Conservation (phyloP, 2,797 vertebrate genomes). For the Bradypodion ventrale region DNA sequence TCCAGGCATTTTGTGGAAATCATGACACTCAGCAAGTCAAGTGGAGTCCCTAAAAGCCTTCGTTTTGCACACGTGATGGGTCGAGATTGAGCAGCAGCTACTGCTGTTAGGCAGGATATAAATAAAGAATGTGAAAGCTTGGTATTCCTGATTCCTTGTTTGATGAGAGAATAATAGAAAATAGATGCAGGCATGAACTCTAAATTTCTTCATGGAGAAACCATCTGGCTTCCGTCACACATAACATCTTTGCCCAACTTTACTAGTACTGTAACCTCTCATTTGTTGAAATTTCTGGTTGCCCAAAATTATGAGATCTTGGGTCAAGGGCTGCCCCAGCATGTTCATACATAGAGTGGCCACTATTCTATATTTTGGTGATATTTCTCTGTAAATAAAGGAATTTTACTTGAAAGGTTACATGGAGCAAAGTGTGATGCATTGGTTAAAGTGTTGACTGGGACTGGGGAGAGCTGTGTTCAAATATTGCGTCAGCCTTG, state of each 20-base stretch:
- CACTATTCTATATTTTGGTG: neutral
- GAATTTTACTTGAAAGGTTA: neutral
- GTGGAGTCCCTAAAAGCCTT: conserved; percentile 4
- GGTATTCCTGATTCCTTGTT: neutral
- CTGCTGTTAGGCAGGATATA: neutral
- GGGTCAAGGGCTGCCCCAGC: neutral
- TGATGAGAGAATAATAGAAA: neutral
- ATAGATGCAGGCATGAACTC: neutral
- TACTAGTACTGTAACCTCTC: neutral
- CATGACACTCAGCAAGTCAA: conserved; percentile 20
- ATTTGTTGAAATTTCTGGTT: neutral
- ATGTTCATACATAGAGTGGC: neutral
- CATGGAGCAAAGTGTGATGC: neutral
- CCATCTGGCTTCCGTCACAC: neutral
- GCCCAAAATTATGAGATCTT: neutral
- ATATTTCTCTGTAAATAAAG: neutral
- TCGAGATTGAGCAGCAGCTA: neutral
- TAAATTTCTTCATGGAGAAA: conserved; percentile 4
- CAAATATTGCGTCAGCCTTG: neutral
- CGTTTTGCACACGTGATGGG: conserved; percentile 4
- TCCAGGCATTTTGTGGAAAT: conserved; percentile 30
- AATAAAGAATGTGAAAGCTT: neutral
- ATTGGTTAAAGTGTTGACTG: neutral
- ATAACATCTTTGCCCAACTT: neutral
- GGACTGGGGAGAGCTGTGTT: neutral